phyloP scores from a whole-genome alignment of 2,113 vertebrate species.

The Sinosuthora webbiana region DNA sequence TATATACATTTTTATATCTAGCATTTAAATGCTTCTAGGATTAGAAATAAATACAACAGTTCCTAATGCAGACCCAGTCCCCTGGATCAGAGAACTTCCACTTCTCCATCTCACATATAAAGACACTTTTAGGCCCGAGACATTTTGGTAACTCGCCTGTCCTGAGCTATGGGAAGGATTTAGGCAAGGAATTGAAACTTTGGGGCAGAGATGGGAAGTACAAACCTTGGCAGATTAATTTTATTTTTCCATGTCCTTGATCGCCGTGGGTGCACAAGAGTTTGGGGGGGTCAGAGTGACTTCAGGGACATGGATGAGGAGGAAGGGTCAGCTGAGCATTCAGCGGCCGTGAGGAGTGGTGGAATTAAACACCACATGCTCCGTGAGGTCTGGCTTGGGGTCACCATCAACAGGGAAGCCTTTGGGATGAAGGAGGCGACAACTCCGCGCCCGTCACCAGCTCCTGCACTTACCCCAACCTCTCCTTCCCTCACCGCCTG shows the following conservation, averaged over 20 bases:
- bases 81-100: background rate
- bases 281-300: background rate
- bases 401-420: background rate
- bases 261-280: accelerated
- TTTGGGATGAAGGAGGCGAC: background rate
- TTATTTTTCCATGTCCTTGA: background rate
- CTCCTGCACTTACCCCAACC: background rate
- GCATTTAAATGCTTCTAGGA: background rate
- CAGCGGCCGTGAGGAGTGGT: accelerated
- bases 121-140: background rate
- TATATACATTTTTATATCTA: background rate
- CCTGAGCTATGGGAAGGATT: background rate
- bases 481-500: background rate
- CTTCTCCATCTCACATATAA: background rate
- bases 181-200: background rate
- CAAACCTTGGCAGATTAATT: background rate
- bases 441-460: accelerated
- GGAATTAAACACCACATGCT: background rate
- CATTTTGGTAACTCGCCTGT: background rate
- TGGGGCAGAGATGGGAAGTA: background rate
- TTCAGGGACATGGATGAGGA: background rate
- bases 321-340: background rate
- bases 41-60: background rate
- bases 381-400: background rate
- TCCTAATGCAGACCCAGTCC: background rate